Conservation (phyloP, 2,113 vertebrate genomes). For the Macrotis lagotis region DNA sequence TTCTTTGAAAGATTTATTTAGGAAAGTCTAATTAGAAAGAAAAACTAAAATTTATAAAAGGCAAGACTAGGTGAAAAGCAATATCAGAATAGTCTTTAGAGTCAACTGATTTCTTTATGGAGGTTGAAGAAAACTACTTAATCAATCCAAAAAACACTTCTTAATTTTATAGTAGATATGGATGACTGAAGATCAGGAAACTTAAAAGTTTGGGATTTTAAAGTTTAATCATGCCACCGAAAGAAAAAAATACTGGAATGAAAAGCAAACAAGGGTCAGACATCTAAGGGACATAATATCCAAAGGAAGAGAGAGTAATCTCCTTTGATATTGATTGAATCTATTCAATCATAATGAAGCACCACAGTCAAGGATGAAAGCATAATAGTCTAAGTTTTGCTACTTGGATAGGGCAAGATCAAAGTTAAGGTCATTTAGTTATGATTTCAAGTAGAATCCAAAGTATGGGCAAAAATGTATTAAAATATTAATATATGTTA, state of each 20-base stretch:
- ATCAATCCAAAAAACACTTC: neutral
- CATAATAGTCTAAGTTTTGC: neutral
- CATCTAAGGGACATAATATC: neutral
- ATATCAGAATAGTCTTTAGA: neutral
- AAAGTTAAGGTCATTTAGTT: neutral
- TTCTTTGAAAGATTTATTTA: neutral
- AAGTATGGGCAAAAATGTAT: neutral
- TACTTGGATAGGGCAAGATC: neutral
- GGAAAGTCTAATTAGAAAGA: neutral
- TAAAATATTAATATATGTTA: too few species aligned
- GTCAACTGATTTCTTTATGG: neutral
- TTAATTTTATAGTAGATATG: neutral
- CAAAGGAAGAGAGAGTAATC: neutral
- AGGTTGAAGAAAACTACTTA: neutral
- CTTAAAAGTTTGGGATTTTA: neutral
- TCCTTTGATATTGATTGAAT: neutral
- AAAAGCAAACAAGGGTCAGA: neutral
- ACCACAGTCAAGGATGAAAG: neutral
- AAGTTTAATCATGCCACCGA: neutral
- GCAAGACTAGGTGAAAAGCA: neutral
- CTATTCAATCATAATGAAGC: neutral
- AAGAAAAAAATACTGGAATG: neutral
- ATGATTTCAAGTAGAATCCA: neutral
- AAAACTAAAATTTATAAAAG: neutral
- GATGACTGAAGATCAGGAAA: neutral